These are phyloP conservation scores for Tragelaphus scriptus DNA, from an alignment of 2,113 vertebrate species.

Conservation along the genomic window DNA sequence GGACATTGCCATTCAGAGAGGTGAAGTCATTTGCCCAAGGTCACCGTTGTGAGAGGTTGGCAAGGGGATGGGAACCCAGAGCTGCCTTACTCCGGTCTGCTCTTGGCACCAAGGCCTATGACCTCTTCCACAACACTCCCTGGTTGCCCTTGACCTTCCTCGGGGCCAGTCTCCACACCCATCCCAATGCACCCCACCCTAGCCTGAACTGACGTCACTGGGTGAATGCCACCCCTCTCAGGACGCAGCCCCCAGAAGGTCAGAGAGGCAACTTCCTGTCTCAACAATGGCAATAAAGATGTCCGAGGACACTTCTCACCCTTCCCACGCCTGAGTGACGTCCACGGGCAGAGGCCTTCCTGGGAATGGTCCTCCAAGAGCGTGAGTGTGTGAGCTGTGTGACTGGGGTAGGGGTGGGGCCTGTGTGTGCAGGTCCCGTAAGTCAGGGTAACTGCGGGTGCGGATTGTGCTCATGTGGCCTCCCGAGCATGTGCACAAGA, in stretches of 20 bases:
- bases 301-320: not conserved
- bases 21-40: conserved; percentile 44
- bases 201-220: not conserved
- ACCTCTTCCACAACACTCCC: not conserved
- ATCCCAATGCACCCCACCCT: not conserved
- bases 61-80: not conserved
- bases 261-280: conserved; percentile 19
- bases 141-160: not conserved
- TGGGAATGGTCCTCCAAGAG: not conserved
- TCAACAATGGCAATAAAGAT: not conserved
- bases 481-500: not conserved
- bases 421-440: not conserved
- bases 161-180: not conserved
- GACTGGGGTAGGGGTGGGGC: not conserved
- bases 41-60: not conserved
- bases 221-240: not conserved
- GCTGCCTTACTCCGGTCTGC: not conserved
- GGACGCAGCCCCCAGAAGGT: not conserved
- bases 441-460: not conserved
- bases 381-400: not conserved
- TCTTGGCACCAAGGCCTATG: not conserved
- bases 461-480: not conserved
- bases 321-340: not conserved
- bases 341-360: not conserved
- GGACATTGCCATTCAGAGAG: not conserved